Evolutionary conservation across 30 jellyfish, hydroid and myxozoan genomes (phyloP).

Genomic region (Catostylus mosaicus): DNA sequence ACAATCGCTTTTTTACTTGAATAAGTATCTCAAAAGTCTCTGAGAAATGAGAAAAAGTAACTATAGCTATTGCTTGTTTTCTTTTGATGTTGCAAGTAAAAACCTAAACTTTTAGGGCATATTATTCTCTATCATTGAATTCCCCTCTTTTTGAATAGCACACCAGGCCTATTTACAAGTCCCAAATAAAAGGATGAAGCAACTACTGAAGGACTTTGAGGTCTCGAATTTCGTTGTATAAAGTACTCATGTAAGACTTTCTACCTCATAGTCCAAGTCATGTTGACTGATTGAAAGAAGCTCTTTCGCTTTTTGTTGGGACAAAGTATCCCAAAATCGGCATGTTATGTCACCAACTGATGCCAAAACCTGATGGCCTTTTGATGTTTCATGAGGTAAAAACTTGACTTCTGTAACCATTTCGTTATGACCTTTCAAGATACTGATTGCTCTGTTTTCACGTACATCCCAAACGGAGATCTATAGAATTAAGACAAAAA

Average conservation of each 20-base stretch:
- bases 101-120: too few species aligned
- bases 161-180: too few species aligned
- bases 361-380: constrained; percentile 48
- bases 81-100: too few species aligned
- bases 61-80: too few species aligned
- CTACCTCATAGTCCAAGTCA: constrained; percentile 79
- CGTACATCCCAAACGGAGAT: constrained; percentile 91
- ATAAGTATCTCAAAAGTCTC: too few species aligned
- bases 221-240: neutral
- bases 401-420: constrained; percentile 67
- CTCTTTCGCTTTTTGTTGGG: constrained; percentile 53
- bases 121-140: too few species aligned
- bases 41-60: too few species aligned
- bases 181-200: too few species aligned
- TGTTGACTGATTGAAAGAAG: constrained; percentile 69
- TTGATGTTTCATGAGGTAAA: constrained; percentile 31
- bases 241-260: neutral
- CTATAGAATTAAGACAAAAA: constrained; percentile 24
- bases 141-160: too few species aligned
- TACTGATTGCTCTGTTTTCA: constrained; percentile 59
- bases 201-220: neutral
- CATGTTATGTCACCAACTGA: constrained; percentile 88
- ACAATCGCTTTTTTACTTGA: too few species aligned
- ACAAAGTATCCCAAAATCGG: constrained; percentile 76
- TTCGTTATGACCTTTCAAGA: constrained; percentile 80